Conservation (phyloP, 2,113 vertebrate genomes). For the Harpagus bidentatus region DNA sequence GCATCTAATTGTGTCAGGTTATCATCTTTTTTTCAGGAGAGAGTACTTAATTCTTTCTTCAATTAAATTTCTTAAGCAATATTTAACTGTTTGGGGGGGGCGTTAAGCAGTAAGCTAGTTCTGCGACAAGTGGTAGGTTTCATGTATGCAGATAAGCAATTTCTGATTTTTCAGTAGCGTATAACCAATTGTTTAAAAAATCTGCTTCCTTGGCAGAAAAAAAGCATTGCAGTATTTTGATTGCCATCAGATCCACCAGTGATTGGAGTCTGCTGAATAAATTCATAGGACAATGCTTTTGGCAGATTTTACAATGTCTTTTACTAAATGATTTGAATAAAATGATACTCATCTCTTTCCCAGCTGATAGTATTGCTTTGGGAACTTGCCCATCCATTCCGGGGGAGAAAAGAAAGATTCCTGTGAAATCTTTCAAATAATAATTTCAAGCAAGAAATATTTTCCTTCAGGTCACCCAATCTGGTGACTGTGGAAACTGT, state of each 20-base stretch:
- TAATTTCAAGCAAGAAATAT: not conserved
- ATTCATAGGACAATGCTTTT: conserved; percentile 1
- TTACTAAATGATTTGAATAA: not conserved
- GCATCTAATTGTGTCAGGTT: not conserved
- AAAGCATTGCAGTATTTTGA: not conserved
- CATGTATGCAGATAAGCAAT: not conserved
- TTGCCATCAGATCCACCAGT: not conserved
- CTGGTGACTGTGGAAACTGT: not conserved
- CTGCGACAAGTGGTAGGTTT: not conserved
- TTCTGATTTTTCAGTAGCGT: not conserved
- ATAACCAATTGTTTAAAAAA: not conserved
- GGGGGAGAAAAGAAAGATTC: not conserved
- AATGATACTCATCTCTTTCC: conserved; percentile 41
- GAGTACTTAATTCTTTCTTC: not conserved
- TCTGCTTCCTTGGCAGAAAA: not conserved
- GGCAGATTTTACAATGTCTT: not conserved
- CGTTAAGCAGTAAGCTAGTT: not conserved
- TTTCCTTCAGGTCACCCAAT: conserved; percentile 8
- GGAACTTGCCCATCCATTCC: not conserved
- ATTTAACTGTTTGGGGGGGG: accelerated
- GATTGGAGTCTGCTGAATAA: not conserved
- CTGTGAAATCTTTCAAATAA: conserved; percentile 35
- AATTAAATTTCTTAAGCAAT: not conserved
- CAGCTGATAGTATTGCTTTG: conserved; percentile 35
- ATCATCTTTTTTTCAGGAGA: not conserved